Conservation (phyloP, 2,797 vertebrate genomes). For the Micromesistius poutassou region DNA sequence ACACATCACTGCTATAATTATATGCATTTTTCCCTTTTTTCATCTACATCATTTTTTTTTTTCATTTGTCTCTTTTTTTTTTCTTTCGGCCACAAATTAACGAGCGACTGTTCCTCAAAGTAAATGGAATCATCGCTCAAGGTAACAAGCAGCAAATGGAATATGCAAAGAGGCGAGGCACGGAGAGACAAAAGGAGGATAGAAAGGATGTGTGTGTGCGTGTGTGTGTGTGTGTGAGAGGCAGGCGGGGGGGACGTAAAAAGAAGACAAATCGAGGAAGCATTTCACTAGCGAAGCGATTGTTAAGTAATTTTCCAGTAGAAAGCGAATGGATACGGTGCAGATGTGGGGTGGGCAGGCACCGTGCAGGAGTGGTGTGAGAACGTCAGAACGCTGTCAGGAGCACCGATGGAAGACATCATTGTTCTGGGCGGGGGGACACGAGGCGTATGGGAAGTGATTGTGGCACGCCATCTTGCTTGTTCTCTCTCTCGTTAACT, state of each 20-base stretch:
- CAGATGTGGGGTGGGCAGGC: too few species aligned
- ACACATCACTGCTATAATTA: neutral
- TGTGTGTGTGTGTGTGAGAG: neutral
- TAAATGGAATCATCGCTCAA: conserved; percentile 78
- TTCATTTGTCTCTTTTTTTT: conserved; percentile 9
- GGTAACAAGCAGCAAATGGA: conserved; percentile 80
- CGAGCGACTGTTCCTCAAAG: conserved; percentile 56
- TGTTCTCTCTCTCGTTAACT: neutral
- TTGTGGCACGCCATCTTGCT: too few species aligned
- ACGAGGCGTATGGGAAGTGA: too few species aligned
- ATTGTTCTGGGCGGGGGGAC: neutral
- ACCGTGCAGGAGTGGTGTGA: too few species aligned
- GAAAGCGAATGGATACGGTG: neutral
- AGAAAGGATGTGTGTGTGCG: conserved; percentile 4
- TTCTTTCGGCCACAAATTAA: conserved; percentile 53
- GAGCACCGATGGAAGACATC: neutral
- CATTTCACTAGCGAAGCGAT: neutral
- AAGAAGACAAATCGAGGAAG: neutral
- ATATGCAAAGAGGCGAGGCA: conserved; percentile 67
- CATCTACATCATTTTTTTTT: conserved; percentile 6
- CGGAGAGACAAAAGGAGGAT: conserved; percentile 41
- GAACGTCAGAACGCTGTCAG: neutral
- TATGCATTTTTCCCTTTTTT: neutral
- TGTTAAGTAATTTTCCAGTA: conserved; percentile 3
- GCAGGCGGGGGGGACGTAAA: neutral